A percentile compares a stretch with the other conserved stretches of the same genome.
These are phyloP conservation scores for Polypterus senegalus DNA, from an alignment of 2,113 vertebrate species.

Conservation along the genomic window DNA sequence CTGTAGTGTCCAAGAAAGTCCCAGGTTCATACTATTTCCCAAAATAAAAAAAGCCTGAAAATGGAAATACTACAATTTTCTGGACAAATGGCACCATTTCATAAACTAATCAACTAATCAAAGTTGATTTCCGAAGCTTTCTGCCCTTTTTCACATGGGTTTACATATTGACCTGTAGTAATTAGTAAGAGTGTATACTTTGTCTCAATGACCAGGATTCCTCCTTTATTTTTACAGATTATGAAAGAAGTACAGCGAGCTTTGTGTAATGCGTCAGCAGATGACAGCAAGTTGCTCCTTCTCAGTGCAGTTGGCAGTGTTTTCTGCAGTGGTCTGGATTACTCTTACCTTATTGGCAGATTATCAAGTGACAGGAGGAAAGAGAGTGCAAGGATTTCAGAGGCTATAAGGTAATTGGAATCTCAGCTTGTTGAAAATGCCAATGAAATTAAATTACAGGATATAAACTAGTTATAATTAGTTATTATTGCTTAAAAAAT, in stretches of 20 bases:
- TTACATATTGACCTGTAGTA: too few relatives aligned
- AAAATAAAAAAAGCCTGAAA: too few relatives aligned
- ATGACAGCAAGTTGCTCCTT: conserved; percentile 87
- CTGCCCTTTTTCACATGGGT: too few relatives aligned
- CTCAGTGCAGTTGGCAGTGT: conserved; percentile 87
- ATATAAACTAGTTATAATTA: neutral
- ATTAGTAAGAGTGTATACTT: too few relatives aligned
- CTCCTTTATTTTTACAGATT: conserved; percentile 56
- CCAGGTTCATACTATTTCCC: too few relatives aligned
- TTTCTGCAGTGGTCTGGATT: conserved; percentile 93
- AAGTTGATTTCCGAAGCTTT: too few relatives aligned
- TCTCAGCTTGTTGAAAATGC: conserved; percentile 17
- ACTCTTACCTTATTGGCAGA: conserved; percentile 87
- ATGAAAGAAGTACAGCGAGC: conserved; percentile 94
- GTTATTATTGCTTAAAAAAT: neutral
- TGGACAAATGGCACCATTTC: too few relatives aligned
- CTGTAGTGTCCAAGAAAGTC: too few relatives aligned
- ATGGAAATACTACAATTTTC: too few relatives aligned
- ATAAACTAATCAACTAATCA: too few relatives aligned
- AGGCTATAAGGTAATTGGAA: conserved; percentile 75
- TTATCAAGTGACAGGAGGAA: conserved; percentile 88
- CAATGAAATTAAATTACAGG: neutral
- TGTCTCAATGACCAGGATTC: too few relatives aligned
- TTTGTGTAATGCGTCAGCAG: conserved; percentile 77
- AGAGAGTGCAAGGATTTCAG: conserved; percentile 88